A percentile compares a stretch with the other conserved stretches of the same genome.
Evolutionary conservation across 2,113 vertebrate genomes (phyloP).

Genomic region (Grammomys dolichurus): DNA sequence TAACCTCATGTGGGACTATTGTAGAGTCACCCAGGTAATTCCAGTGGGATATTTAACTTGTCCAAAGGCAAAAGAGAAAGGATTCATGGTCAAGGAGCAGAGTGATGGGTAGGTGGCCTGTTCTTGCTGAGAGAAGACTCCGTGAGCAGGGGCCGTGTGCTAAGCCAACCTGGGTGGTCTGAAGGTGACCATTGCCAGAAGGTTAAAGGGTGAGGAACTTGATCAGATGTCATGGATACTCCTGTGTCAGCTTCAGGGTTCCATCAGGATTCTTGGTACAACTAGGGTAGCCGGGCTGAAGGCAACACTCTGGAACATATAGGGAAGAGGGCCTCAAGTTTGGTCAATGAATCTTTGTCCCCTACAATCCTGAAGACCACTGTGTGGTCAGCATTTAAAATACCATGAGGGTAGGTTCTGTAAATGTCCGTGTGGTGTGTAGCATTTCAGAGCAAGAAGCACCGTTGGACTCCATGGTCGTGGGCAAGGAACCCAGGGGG

Average conservation of each 20-base stretch:
- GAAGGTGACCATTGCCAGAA: background rate
- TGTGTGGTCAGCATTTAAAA: background rate
- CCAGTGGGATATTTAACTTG: background rate
- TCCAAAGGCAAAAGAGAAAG: background rate
- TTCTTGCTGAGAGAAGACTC: background rate
- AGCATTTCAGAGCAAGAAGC: background rate
- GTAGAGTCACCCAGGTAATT: background rate
- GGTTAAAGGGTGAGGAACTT: background rate
- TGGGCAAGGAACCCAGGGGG: background rate
- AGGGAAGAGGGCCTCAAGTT: too few species aligned
- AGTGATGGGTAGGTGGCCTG: background rate
- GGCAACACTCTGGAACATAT: background rate
- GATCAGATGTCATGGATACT: background rate
- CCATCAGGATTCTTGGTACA: background rate
- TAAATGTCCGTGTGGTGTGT: rapidly evolving
- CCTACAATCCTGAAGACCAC: background rate
- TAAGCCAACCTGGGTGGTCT: background rate
- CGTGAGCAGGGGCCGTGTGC: background rate
- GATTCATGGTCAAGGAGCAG: background rate
- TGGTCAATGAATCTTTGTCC: background rate
- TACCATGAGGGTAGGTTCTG: background rate
- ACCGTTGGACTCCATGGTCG: too few species aligned
- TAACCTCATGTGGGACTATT: background rate
- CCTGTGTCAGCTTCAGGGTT: background rate
- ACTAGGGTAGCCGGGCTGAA: background rate